Base-by-base conservation (phyloP, 2,888 invertebrate genomes). In the Archips crataeganus region DNA sequence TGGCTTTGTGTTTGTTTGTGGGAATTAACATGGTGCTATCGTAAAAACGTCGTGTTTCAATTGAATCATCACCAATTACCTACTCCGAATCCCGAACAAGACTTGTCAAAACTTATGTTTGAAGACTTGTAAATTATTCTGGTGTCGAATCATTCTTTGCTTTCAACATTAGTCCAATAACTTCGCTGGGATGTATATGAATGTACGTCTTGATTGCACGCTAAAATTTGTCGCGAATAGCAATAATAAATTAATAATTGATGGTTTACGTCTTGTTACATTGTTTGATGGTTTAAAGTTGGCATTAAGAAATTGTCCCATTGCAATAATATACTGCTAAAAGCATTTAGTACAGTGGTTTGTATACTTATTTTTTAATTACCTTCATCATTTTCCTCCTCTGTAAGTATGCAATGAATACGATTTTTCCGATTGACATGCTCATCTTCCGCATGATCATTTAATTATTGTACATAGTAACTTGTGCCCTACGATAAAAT, bases 1-100 rank as follows among this genome's bases (percentile, higher is more conserved):
- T 73, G 57, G 74, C 75, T 77, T 63, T 74, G 47, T 75, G 69
- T 74, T 60, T 71, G 70, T 70, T 54, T 39, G 68, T 59, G 49
- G 15, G n/a, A 4, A 13, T 60, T 47, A 54, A 61, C 34, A 15
- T 15, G 51, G 51, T 66, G 39, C 66, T 42, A 60, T 71, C 49
- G 39, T 54, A 15, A 42, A 57, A 4, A 10, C n/a, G 6, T 11
- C 51, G 15, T 57, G 60, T 60, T 9, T 60, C n/a, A 60, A 39
- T 39, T 39, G 36, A 39, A 60, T 57, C 32, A 57, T 57, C 57
- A 3, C 10, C n/a, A 34, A 2, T 11, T 11, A 11, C 45, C 6
- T 45, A 1, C 23, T 2, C 10, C 3, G 32, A 34, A 4, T 4
- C 32, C 23, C 10, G 57, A 11, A 57, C 32, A 11, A 57, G 32